Percentiles rank a stretch among this genome's conserved stretches.
phyloP scores from a whole-genome alignment of 2,797 vertebrate genomes.

The Aldrovandia affinis region DNA sequence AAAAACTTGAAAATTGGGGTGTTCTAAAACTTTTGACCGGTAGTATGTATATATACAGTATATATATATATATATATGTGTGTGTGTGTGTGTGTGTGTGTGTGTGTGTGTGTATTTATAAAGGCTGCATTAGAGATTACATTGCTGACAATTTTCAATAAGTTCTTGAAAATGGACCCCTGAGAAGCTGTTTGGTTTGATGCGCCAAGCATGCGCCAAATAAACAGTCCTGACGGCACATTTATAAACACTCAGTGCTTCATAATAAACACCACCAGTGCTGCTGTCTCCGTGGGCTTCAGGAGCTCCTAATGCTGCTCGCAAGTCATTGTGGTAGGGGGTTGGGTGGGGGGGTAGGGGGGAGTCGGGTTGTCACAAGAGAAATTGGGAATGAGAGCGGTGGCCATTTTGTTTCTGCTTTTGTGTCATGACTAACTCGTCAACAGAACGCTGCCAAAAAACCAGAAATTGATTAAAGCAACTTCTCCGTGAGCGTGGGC shows the following conservation, averaged over 20 bases:
- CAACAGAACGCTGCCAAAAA: not conserved
- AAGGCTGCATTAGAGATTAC: not conserved
- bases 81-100: not conserved
- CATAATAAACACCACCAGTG: not conserved
- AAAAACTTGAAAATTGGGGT: too few species aligned
- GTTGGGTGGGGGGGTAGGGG: not conserved
- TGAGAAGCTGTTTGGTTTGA: not conserved
- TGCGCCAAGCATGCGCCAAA: not conserved
- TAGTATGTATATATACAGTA: too few species aligned
- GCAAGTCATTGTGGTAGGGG: not conserved
- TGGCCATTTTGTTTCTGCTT: constrained; percentile 4
- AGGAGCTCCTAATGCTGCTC: not conserved
- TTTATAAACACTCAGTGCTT: not conserved
- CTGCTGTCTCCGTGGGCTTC: not conserved
- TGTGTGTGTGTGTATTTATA: not conserved
- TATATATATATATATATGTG: not conserved
- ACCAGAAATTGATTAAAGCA: too few species aligned
- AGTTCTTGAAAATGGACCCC: not conserved
- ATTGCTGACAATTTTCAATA: not conserved
- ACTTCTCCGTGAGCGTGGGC: not conserved
- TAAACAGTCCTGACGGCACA: not conserved
- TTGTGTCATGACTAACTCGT: not conserved
- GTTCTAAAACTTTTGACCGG: too few species aligned
- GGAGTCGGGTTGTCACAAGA: not conserved
- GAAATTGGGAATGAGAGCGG: not conserved